Evolutionary conservation across 2,888 invertebrate species (phyloP).

Genomic region (Amitus sp.): DNA sequence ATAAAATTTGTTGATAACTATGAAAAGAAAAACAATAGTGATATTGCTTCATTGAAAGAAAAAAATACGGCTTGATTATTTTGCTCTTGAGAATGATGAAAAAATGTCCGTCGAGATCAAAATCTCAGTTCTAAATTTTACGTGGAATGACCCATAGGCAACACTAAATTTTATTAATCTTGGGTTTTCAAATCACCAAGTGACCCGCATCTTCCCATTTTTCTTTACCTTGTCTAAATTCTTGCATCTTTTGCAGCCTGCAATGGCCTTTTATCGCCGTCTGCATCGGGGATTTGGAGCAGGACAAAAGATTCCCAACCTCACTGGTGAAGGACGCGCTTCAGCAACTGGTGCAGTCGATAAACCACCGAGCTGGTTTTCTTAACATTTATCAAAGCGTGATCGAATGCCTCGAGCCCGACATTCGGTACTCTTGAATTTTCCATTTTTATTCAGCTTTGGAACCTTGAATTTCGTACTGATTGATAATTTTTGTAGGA

Average conservation of each 20-base stretch:
- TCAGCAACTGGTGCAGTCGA: constrained; percentile 79
- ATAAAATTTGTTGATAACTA: no score
- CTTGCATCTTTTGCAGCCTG: constrained; percentile 71
- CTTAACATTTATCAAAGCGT: constrained; percentile 78
- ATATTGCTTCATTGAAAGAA: no score
- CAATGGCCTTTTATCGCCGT: constrained; percentile 90
- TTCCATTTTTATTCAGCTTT: no score
- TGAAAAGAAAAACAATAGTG: no score
- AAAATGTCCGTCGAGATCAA: no score
- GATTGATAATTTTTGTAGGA: constrained; percentile 72
- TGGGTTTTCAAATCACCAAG: neutral
- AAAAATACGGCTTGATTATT: no score
- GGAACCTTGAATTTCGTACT: no score
- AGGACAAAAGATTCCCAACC: constrained; percentile 73
- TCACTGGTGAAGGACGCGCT: constrained; percentile 78
- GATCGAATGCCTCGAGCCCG: constrained; percentile 83
- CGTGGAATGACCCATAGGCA: no score
- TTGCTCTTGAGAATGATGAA: no score
- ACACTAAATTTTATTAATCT: no score
- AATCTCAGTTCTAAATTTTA: no score
- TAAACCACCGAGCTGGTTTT: constrained; percentile 81
- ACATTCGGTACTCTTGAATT: constrained; percentile 73
- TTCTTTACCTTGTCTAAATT: neutral
- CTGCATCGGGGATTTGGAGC: constrained; percentile 68
- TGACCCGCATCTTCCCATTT: neutral